phyloP scores from a whole-genome alignment of 1,140 invertebrate genomes.

The Berghia stephanieae region DNA sequence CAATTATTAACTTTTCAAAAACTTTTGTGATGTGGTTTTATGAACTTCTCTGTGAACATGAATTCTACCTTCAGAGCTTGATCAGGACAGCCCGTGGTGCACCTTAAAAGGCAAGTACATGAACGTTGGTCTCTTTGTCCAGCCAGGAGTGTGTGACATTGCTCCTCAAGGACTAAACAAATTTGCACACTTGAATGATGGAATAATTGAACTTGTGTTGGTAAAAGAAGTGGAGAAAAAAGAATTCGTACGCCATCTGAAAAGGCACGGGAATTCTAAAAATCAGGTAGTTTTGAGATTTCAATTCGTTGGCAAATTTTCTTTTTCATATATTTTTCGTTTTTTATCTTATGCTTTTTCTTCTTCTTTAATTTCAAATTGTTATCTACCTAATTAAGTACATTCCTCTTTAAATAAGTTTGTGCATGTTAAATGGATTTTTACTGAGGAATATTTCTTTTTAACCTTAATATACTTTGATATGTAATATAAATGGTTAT shows the following conservation, averaged over 20 bases:
- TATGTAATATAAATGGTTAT: neutral
- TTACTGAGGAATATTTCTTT: too few species aligned
- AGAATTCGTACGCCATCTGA: slow-evolving; percentile 60
- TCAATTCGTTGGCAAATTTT: neutral
- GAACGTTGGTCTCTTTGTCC: slow-evolving; percentile 51
- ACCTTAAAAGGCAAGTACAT: slow-evolving; percentile 50
- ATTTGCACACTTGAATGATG: slow-evolving; percentile 61
- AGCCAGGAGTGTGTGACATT: slow-evolving; percentile 51
- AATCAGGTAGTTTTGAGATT: slow-evolving; percentile 54
- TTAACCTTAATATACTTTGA: neutral
- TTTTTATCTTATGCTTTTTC: neutral
- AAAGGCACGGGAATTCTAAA: slow-evolving; percentile 62
- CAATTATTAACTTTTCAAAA: neutral
- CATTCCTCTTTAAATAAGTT: too few species aligned
- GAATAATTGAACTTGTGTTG: slow-evolving; percentile 58
- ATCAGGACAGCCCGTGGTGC: slow-evolving; percentile 49
- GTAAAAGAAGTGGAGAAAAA: slow-evolving; percentile 56
- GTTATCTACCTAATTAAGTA: too few species aligned
- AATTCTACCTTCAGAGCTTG: slow-evolving; percentile 18
- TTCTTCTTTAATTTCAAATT: too few species aligned
- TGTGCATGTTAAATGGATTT: too few species aligned
- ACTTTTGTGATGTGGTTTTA: neutral
- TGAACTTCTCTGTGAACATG: neutral
- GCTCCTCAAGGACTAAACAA: slow-evolving; percentile 60
- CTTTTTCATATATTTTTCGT: neutral